Evolutionary conservation across 2,113 vertebrate genomes (phyloP).

Genomic region (Heloderma charlesbogerti): DNA sequence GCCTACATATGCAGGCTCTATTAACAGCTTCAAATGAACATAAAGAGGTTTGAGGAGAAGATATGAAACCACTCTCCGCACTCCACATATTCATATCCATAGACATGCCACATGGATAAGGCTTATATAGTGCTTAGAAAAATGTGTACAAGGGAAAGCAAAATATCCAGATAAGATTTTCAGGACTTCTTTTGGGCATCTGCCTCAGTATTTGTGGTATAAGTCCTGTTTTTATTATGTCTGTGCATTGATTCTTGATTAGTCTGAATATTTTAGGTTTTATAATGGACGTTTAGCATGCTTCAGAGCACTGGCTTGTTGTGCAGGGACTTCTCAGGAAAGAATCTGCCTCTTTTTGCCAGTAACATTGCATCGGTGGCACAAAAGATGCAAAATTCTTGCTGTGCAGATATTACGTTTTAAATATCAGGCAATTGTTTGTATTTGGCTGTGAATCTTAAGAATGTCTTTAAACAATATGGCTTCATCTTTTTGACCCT

Average conservation of each 20-base stretch:
- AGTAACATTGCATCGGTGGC: background rate
- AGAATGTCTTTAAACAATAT: background rate
- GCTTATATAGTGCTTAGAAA: background rate
- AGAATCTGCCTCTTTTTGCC: conserved; percentile 11
- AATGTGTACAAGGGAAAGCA: background rate
- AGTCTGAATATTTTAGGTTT: conserved; percentile 14
- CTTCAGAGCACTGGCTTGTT: background rate
- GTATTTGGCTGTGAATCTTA: background rate
- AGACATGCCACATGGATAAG: background rate
- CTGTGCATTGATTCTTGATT: conserved; percentile 14
- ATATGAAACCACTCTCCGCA: background rate
- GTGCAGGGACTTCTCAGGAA: background rate
- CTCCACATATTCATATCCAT: background rate
- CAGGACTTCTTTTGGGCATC: background rate
- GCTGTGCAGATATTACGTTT: background rate
- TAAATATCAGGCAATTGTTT: background rate
- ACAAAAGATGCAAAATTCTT: background rate
- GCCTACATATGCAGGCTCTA: background rate
- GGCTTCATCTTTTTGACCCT: background rate
- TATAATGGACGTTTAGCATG: background rate
- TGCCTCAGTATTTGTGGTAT: background rate
- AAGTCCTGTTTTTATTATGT: background rate
- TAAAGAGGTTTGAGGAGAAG: background rate
- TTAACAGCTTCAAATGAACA: background rate
- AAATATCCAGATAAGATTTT: background rate